Evolutionary conservation across 2,113 vertebrate genomes (phyloP).

Genomic region (Colossoma macropomum): DNA sequence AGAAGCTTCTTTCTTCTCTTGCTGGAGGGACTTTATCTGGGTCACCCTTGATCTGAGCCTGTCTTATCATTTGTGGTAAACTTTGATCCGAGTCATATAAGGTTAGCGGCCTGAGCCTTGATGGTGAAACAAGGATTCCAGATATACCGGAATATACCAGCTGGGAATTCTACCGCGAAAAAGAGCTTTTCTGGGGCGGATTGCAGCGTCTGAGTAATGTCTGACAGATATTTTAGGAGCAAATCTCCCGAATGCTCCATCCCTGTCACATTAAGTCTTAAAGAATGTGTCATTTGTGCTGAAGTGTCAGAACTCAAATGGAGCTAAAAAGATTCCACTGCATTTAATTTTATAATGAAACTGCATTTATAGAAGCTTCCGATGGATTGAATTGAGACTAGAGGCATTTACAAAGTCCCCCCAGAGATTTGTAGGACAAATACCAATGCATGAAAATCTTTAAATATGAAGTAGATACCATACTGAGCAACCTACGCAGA

Average conservation of each 20-base stretch:
- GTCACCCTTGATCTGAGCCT: conserved; percentile 8
- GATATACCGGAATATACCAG: not conserved
- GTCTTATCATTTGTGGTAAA: not conserved
- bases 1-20: not conserved
- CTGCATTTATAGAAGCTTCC: not conserved
- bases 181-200: not conserved
- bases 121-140: not conserved
- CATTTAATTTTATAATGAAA: not conserved
- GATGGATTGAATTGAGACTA: not conserved
- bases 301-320: not conserved
- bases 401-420: too few relatives aligned
- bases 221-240: not conserved
- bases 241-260: not conserved
- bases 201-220: not conserved
- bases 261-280: not conserved
- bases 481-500: too few relatives aligned
- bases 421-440: too few relatives aligned
- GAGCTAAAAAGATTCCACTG: not conserved
- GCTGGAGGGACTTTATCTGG: not conserved
- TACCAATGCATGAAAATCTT: too few relatives aligned
- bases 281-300: not conserved
- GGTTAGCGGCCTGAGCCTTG: conserved; percentile 7
- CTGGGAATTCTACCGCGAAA: too few relatives aligned
- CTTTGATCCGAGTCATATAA: conserved; percentile 12
- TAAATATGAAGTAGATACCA: too few relatives aligned